Evolutionary conservation across 1,140 invertebrate species (phyloP).

Genomic region (Pinna nobilis): DNA sequence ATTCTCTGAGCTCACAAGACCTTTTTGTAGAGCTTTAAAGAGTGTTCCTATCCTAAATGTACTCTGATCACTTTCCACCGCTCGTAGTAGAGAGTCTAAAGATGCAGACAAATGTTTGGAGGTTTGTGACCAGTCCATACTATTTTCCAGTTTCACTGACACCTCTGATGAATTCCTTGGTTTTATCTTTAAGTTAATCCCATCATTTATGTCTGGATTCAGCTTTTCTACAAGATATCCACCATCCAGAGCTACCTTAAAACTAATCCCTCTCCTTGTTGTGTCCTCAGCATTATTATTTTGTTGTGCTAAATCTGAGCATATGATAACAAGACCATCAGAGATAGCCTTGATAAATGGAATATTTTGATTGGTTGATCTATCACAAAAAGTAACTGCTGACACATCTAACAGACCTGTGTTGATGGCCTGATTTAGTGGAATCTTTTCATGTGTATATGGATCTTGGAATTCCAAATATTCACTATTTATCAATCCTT

Average conservation of each 20-base stretch:
- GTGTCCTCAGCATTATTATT: background rate
- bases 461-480: slow-evolving; percentile 34
- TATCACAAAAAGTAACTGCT: background rate
- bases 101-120: slow-evolving; percentile 61
- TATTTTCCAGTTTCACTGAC: background rate
- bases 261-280: background rate
- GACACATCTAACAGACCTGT: slow-evolving; percentile 74
- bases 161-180: background rate
- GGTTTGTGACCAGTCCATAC: slow-evolving; percentile 6
- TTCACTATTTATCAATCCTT: slow-evolving; percentile 22
- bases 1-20: slow-evolving; percentile 52
- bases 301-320: background rate
- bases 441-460: slow-evolving; percentile 38
- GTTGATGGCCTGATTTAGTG: slow-evolving; percentile 79
- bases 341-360: background rate
- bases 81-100: slow-evolving; percentile 61
- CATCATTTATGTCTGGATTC: background rate
- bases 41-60: slow-evolving; percentile 52
- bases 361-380: slow-evolving; percentile 9
- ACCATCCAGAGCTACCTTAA: slow-evolving; percentile 18
- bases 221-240: slow-evolving; percentile 17
- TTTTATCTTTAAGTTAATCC: background rate
- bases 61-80: slow-evolving; percentile 42
- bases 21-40: slow-evolving; percentile 58
- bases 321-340: background rate